Evolutionary conservation across 1,140 invertebrate species (phyloP).

Genomic region (Stegodyphus mimosarum): DNA sequence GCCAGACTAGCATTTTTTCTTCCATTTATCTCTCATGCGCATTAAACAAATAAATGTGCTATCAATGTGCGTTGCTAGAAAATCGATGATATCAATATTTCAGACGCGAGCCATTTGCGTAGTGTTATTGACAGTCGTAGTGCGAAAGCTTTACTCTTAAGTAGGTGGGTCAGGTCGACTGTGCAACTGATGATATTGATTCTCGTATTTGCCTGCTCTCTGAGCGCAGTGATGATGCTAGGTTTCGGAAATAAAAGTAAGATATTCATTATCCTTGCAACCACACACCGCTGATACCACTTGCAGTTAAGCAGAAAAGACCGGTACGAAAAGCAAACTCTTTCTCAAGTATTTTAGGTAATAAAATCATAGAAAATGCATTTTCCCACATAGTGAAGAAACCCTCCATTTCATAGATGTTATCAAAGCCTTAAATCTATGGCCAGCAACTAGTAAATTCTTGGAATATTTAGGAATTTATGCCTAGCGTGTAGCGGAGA

Average conservation of each 20-base stretch:
- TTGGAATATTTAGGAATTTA: too few relatives aligned
- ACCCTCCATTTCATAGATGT: too few relatives aligned
- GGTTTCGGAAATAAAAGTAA: neutral
- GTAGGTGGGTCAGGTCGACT: conserved; percentile 44
- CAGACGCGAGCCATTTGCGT: conserved; percentile 34
- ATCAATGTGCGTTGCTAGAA: conserved; percentile 21
- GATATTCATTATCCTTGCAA: conserved; percentile 29
- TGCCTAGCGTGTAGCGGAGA: too few relatives aligned
- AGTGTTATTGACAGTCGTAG: conserved; percentile 45
- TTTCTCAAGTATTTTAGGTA: too few relatives aligned
- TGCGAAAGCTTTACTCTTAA: conserved; percentile 33
- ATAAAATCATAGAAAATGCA: too few relatives aligned
- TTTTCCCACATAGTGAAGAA: too few relatives aligned
- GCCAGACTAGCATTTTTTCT: conserved; percentile 30
- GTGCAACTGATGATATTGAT: conserved; percentile 38
- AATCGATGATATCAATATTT: conserved; percentile 56
- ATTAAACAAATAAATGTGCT: conserved; percentile 48
- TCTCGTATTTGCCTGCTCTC: neutral
- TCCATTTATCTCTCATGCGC: conserved; percentile 26
- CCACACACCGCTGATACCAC: too few relatives aligned
- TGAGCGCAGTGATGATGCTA: neutral
- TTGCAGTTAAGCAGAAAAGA: too few relatives aligned
- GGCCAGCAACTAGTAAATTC: too few relatives aligned
- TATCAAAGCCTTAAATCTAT: too few relatives aligned
- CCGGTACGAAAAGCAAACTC: too few relatives aligned